Evolutionary conservation across 2,113 vertebrate genomes (phyloP).

Genomic region (Illadopsis cleaveri): DNA sequence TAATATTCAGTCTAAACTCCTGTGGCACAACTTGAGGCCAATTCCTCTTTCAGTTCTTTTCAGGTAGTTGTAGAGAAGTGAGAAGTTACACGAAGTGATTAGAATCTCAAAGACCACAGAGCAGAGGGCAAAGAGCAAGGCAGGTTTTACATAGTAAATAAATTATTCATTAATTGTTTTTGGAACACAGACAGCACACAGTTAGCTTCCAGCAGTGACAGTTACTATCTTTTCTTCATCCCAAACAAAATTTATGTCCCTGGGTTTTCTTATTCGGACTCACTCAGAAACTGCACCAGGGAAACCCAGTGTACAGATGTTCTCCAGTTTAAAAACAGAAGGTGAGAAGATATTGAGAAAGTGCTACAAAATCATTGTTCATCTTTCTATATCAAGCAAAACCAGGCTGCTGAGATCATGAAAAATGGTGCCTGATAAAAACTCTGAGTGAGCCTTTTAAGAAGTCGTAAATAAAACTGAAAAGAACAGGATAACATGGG

Average conservation of each 20-base stretch:
- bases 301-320: not conserved
- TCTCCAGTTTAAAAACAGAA: not conserved
- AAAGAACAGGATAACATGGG: not conserved
- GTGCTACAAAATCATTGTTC: not conserved
- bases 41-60: not conserved
- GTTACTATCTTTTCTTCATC: not conserved
- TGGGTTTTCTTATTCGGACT: not conserved
- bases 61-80: not conserved
- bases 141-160: not conserved
- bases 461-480: not conserved
- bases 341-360: not conserved
- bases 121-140: not conserved
- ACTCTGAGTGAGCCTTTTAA: not conserved
- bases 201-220: not conserved
- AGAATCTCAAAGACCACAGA: not conserved
- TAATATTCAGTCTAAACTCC: not conserved
- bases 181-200: not conserved
- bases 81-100: not conserved
- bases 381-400: not conserved
- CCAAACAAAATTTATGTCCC: not conserved
- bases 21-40: accelerated
- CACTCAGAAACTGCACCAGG: not conserved
- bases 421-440: not conserved
- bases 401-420: not conserved
- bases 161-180: not conserved